These are phyloP conservation scores for Eidolon helvum DNA, from an alignment of 2,113 vertebrate species.

Conservation along the genomic window DNA sequence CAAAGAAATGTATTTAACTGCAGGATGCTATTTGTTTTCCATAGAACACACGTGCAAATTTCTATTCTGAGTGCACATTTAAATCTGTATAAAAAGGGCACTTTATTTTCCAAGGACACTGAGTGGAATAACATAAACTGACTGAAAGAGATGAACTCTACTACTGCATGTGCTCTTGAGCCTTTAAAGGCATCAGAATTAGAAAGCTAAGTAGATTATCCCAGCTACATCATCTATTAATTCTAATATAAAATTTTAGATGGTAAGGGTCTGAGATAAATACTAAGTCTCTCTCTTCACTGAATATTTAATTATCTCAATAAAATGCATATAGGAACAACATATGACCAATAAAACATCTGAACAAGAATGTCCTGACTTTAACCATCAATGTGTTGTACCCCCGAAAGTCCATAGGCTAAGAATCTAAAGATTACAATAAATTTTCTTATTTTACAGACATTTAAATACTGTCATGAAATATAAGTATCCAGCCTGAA, in stretches of 20 bases:
- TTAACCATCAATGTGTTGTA: not conserved
- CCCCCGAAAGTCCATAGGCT: not conserved
- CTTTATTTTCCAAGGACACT: constrained; percentile 55
- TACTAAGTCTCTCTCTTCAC: not conserved
- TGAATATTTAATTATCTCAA: not conserved
- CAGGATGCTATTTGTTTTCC: constrained; percentile 41
- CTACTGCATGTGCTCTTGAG: not conserved
- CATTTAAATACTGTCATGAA: not conserved
- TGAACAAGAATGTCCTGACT: not conserved
- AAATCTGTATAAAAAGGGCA: constrained; percentile 29
- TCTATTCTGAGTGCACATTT: constrained; percentile 44
- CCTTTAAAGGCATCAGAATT: not conserved
- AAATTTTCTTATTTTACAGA: not conserved
- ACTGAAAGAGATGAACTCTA: not conserved
- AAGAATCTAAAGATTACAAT: not conserved
- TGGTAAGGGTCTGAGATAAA: not conserved
- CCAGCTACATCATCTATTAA: not conserved
- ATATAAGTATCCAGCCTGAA: not conserved
- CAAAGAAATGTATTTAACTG: constrained; percentile 52
- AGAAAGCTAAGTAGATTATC: not conserved
- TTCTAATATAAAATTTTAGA: not conserved
- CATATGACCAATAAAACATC: not conserved
- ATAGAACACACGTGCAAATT: constrained; percentile 44
- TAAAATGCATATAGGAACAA: not conserved
- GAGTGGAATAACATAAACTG: constrained; percentile 22